Evolutionary conservation across 2,113 vertebrate genomes (phyloP).

Genomic region (Porphyrio hochstetteri): DNA sequence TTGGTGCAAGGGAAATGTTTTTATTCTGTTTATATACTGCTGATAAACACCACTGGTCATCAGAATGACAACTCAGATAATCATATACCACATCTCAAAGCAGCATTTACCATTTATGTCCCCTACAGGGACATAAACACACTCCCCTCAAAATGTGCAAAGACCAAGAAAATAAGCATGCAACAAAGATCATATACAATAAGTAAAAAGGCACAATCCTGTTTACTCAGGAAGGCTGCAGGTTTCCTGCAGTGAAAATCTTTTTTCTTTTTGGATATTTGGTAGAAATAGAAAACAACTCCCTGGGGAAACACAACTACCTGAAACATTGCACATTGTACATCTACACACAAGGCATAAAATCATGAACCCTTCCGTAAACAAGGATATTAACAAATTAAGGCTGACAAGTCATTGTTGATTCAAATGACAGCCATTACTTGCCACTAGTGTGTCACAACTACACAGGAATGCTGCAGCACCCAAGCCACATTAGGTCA

Average conservation of each 20-base stretch:
- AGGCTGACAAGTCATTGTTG: not conserved
- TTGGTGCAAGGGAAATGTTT: not conserved
- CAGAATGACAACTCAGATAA: not conserved
- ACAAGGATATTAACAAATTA: slow-evolving; percentile 23
- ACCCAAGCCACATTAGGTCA: not conserved
- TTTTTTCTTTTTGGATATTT: not conserved
- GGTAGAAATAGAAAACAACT: not conserved
- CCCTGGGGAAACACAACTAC: not conserved
- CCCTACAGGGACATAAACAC: not conserved
- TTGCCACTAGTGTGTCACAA: not conserved
- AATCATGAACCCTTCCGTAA: not conserved
- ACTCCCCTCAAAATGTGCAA: not conserved
- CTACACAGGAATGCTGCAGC: slow-evolving; percentile 15
- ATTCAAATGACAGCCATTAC: slow-evolving; percentile 3
- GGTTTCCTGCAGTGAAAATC: not conserved
- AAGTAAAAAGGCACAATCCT: not conserved
- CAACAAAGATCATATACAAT: not conserved
- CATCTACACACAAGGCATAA: not conserved
- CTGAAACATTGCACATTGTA: not conserved
- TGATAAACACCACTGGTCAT: not conserved
- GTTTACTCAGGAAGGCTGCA: not conserved
- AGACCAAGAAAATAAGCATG: not conserved
- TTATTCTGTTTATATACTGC: not conserved
- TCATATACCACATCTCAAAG: not conserved
- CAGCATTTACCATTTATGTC: not conserved